phyloP scores from a whole-genome alignment of 2,113 vertebrate species.

The Burhinus bistriatus region DNA sequence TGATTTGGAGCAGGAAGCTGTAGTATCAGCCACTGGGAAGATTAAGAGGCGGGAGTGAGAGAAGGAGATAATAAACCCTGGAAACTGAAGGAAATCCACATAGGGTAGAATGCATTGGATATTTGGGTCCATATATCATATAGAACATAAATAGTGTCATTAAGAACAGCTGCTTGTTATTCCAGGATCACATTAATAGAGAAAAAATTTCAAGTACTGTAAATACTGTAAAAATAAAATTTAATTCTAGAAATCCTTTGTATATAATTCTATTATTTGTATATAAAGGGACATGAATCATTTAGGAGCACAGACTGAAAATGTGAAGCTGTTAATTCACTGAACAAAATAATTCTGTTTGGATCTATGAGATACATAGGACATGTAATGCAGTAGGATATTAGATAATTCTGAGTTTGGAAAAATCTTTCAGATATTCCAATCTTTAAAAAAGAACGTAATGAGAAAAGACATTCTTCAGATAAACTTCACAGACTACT shows the following conservation, averaged over 20 bases:
- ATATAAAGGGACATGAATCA: neutral
- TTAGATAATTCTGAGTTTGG: neutral
- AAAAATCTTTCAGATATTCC: neutral
- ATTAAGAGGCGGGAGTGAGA: neutral
- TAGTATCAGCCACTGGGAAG: neutral
- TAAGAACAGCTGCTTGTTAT: neutral
- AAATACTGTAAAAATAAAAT: neutral
- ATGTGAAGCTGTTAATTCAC: neutral
- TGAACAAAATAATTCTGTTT: neutral
- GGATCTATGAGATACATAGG: neutral
- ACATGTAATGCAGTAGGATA: neutral
- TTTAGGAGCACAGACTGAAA: neutral
- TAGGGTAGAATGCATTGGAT: neutral
- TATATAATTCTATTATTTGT: neutral
- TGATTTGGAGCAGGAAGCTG: neutral
- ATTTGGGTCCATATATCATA: neutral
- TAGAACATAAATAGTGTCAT: neutral
- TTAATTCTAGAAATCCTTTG: neutral
- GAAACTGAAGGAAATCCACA: neutral
- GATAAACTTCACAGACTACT: neutral
- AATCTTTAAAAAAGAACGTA: neutral
- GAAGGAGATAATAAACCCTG: neutral
- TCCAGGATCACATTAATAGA: neutral
- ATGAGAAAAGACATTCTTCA: neutral
- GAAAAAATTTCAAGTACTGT: neutral